These are phyloP conservation scores for Tridacna gigas DNA, from an alignment of 2,888 invertebrate genomes.

Conservation along the genomic window DNA sequence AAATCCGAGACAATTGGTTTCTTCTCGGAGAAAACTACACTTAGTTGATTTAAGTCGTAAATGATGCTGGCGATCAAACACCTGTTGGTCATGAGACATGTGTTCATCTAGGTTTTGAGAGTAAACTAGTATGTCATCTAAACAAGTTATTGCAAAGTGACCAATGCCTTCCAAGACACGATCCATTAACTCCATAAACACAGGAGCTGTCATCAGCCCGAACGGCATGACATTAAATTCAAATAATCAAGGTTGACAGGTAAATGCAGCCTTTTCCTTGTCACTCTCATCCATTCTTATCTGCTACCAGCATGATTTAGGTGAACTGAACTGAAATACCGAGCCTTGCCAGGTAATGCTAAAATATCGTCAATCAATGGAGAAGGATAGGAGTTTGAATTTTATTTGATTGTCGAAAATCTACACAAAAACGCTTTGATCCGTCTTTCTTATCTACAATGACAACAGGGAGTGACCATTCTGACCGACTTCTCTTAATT, in stretches of 20 bases:
- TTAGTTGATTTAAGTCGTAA: no score
- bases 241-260: constrained; percentile 41
- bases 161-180: constrained; percentile 52
- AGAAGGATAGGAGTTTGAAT: constrained; percentile 32
- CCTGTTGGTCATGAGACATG: no score
- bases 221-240: constrained; percentile 49
- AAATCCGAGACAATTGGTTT: no score
- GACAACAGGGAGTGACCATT: background rate
- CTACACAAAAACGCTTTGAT: background rate
- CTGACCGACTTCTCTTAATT: background rate
- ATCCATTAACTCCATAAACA: constrained; percentile 44
- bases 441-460: constrained; percentile 18
- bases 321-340: constrained; percentile 44
- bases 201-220: constrained; percentile 38
- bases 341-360: constrained; percentile 28
- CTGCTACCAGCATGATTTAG: constrained; percentile 34
- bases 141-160: no score
- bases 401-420: constrained; percentile 10
- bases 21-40: no score
- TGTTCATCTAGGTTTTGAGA: no score
- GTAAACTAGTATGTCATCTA: no score
- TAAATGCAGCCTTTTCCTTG: constrained; percentile 47
- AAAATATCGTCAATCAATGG: constrained; percentile 26
- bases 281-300: constrained; percentile 34
- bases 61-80: no score